A percentile compares a stretch with the other conserved stretches of the same genome.
Evolutionary conservation across 2,113 vertebrate species (phyloP).

Genomic region (Epinephelus lanceolatus): DNA sequence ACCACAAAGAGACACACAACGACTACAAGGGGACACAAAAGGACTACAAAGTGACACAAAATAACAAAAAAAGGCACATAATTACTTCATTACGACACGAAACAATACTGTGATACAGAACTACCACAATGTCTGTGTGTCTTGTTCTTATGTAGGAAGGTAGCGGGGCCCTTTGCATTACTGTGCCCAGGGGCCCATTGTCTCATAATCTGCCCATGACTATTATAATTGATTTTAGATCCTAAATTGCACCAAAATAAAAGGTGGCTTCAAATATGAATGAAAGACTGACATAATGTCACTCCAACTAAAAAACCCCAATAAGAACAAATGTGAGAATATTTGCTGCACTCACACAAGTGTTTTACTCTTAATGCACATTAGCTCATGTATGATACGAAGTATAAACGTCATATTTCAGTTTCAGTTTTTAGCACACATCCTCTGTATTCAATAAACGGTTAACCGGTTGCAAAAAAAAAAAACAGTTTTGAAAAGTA

Average conservation of each 20-base stretch:
- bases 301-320: not conserved
- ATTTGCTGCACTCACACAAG: not conserved
- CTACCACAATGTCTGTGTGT: too few relatives aligned
- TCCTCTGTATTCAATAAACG: constrained; percentile 20
- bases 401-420: constrained; percentile 12
- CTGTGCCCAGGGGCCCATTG: too few relatives aligned
- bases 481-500: constrained; percentile 4
- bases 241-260: not conserved
- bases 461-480: constrained; percentile 16
- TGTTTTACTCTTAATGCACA: not conserved
- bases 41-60: too few relatives aligned
- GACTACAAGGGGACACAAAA: too few relatives aligned
- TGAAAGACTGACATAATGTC: not conserved
- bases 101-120: too few relatives aligned
- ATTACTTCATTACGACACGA: too few relatives aligned
- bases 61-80: too few relatives aligned
- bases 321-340: not conserved
- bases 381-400: not conserved
- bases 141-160: too few relatives aligned
- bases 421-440: constrained; percentile 3
- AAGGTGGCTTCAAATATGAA: not conserved
- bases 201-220: too few relatives aligned
- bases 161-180: too few relatives aligned
- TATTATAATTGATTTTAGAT: not conserved
- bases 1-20: too few relatives aligned